Base-by-base conservation (phyloP, 2,888 invertebrate genomes). In the Anorthoa munda region DNA sequence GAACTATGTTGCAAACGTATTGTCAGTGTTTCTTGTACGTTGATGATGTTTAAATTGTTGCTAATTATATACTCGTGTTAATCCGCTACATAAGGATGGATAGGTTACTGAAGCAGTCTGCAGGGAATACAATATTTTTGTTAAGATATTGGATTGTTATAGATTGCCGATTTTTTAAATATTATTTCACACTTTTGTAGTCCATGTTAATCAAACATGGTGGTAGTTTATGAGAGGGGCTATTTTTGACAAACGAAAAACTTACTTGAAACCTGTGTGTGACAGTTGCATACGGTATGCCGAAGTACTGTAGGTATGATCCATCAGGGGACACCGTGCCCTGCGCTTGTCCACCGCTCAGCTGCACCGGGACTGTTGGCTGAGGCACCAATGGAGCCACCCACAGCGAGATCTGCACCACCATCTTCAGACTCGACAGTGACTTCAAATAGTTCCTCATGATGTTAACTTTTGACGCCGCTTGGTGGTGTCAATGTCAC, bases 381-480 rank as follows among this genome's bases (percentile, higher is more conserved):
- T 94, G 94, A 23, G 89, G 89, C 58, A 93, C 89, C 81, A 94
- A 77, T 61, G 92, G 89, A 23, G 88, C 91, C 18, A 92, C 91
- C 92, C 93, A 93, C 50, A 95, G 86, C 45, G 94, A 92, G 90
- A 91, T 91, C 65, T 95, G 90, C 74, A 95, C 89, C 79, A 93
- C 18, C 93, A 94, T 92, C 77, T 93, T 93, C 48, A 79, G 66
- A 51, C 84, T 79, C 56, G 77, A 48, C 71, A 87, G 73, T 81
- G 89, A 88, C 46, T 66, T 80, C 31, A 61, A 61, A 39, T 59
- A 72, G 31, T 72, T 75, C 26, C 58, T 72, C 70, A 77, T 84
- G 21, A 58, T 59, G n/a, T n/a, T 58, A 18, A 39, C 13, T 55
- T 21, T 12, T 17, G 45, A 31, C 12, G 5, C 12, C 17, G 61